These are phyloP conservation scores for Chalcis sispes DNA, from an alignment of 2,888 invertebrate species.

Conservation along the genomic window DNA sequence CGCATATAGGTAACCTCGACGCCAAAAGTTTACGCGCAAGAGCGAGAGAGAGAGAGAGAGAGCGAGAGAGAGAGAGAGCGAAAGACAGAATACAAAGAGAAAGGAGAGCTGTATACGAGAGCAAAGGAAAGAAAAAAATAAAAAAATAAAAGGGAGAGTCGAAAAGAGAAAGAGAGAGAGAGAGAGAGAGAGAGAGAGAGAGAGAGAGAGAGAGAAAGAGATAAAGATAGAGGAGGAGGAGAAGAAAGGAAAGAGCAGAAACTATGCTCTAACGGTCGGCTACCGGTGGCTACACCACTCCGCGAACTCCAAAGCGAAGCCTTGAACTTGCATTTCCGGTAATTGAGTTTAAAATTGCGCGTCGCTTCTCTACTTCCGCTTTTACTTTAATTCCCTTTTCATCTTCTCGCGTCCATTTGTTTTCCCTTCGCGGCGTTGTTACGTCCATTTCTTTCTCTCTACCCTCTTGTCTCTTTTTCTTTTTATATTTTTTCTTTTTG, in stretches of 20 bases:
- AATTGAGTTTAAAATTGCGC: conserved; percentile 55
- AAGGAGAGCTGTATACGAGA: not conserved
- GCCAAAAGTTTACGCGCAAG: conserved; percentile 29
- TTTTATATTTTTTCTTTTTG: too few relatives aligned
- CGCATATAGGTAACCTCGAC: conserved; percentile 4
- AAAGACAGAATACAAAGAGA: not conserved
- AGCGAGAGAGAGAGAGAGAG: conserved; percentile 4
- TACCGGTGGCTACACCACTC: too few relatives aligned
- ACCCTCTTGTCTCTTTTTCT: not conserved
- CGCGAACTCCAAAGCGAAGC: conserved; percentile 44
- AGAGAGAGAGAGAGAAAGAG: not conserved
- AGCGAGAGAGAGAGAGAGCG: not conserved
- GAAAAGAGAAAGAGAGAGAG: not conserved
- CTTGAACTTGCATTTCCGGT: conserved; percentile 56
- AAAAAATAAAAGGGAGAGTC: not conserved
- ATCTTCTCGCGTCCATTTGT: conserved; percentile 37
- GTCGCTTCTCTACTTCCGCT: conserved; percentile 23
- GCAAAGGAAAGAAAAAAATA: too few relatives aligned
- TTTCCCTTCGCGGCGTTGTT: conserved; percentile 5
- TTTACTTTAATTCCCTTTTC: not conserved
- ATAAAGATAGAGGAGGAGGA: not conserved
- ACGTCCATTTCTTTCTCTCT: not conserved
- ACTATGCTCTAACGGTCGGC: conserved; percentile 35
- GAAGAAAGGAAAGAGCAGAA: conserved; percentile 26
- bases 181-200: conserved; percentile 1